Percentiles rank a stretch among this genome's conserved stretches.
phyloP scores from a whole-genome alignment of 2,113 vertebrate species.

The Paracyprichromis sp. region DNA sequence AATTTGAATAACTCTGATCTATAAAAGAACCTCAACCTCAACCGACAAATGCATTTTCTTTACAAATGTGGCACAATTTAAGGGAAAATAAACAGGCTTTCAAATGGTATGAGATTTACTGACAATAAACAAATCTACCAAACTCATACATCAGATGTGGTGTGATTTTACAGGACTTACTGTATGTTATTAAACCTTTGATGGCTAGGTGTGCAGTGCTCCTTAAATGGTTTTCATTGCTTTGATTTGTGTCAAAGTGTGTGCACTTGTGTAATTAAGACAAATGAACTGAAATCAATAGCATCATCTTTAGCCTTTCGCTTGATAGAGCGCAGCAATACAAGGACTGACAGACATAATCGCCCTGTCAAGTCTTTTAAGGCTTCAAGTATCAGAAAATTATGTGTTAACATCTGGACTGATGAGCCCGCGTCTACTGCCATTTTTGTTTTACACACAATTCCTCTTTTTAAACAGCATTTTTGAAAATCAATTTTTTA shows the following conservation, averaged over 20 bases:
- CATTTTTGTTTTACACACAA: background rate
- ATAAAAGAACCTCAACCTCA: background rate
- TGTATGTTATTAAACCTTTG: background rate
- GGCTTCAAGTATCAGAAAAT: background rate
- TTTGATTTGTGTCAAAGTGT: background rate
- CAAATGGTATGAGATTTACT: background rate
- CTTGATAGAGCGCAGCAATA: background rate
- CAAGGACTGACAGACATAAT: background rate
- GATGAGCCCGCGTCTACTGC: accelerated
- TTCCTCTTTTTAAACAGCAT: background rate
- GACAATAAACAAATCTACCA: background rate
- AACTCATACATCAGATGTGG: background rate
- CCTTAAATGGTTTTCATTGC: background rate
- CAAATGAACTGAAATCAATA: background rate
- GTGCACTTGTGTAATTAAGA: background rate
- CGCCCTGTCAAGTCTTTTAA: background rate
- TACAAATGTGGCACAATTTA: background rate
- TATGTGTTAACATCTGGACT: background rate
- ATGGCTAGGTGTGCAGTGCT: background rate
- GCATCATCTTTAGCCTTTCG: background rate
- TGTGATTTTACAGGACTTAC: accelerated
- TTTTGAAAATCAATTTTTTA: background rate
- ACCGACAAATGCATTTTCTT: background rate
- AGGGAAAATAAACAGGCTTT: background rate
- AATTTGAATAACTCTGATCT: background rate